Conservation (phyloP, 1,140 invertebrate species). For the Chlorops oryzae region DNA sequence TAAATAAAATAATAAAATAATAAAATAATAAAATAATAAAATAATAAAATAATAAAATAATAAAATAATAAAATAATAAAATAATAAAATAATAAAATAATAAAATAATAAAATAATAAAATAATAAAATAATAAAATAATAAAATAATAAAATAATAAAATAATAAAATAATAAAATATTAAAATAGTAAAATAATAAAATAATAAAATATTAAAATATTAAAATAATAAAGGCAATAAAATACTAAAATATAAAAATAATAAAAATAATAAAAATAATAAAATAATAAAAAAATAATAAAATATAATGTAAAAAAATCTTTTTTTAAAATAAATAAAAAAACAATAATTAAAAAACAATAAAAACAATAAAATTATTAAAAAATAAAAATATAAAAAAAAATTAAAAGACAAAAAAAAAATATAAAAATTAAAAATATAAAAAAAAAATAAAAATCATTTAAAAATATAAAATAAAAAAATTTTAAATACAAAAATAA, state of each 20-base stretch:
- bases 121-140: neutral
- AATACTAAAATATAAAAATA: constrained; percentile 3
- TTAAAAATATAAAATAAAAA: too few species aligned
- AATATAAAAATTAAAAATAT: neutral
- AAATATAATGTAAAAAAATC: neutral
- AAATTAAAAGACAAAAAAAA: too few species aligned
- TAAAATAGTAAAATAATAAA: too few species aligned
- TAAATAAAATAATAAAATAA: neutral
- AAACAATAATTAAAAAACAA: neutral
- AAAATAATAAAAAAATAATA: neutral
- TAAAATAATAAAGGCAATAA: neutral
- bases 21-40: neutral
- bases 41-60: neutral
- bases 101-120: constrained; percentile 2
- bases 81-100: neutral
- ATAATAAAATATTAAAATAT: neutral
- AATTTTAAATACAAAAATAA: too few species aligned
- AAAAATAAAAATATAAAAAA: too few species aligned
- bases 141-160: neutral
- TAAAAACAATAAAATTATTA: too few species aligned
- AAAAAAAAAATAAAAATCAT: too few species aligned
- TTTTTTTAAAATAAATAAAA: neutral
- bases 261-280: neutral
- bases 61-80: neutral
- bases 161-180: neutral